Conservation (phyloP, 2,888 invertebrate species). For the Timema cristinae region DNA sequence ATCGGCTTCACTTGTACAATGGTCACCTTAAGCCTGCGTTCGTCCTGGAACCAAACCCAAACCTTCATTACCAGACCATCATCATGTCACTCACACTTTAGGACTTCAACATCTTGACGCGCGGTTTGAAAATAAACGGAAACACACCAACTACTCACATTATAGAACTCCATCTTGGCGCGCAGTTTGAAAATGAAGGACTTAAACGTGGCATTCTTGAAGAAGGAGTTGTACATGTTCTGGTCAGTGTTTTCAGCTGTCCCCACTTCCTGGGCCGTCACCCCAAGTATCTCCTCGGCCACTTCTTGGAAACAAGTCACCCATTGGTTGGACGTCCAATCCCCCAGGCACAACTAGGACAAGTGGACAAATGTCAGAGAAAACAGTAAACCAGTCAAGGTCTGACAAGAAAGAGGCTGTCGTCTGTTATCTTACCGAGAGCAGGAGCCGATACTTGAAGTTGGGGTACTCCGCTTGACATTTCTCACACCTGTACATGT, state of each 20-base stretch:
- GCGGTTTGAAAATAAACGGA: background rate
- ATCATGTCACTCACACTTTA: background rate
- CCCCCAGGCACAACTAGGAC: slow-evolving; percentile 75
- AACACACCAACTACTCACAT: slow-evolving; percentile 52
- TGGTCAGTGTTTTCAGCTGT: slow-evolving; percentile 56
- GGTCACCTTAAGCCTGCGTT: slow-evolving; percentile 71
- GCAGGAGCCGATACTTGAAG: slow-evolving; percentile 80
- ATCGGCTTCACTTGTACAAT: slow-evolving; percentile 66
- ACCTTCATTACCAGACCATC: background rate
- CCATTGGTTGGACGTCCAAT: slow-evolving; percentile 85
- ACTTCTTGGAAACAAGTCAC: slow-evolving; percentile 84
- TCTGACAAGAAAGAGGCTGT: no score
- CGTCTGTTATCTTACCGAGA: slow-evolving; percentile 59
- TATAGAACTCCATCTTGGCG: slow-evolving; percentile 86
- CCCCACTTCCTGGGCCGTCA: slow-evolving; percentile 72
- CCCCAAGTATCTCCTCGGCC: slow-evolving; percentile 72
- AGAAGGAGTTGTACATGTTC: slow-evolving; percentile 60
- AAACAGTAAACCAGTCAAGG: no score
- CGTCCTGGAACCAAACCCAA: slow-evolving; percentile 60
- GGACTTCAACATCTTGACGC: background rate
- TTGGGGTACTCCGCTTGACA: slow-evolving; percentile 80
- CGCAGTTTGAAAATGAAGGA: slow-evolving; percentile 79
- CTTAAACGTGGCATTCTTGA: slow-evolving; percentile 73
- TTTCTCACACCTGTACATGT: slow-evolving; percentile 91
- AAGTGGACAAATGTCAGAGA: no score